Base-by-base conservation (phyloP, 2,888 invertebrate genomes). In the Caenorhabditis japonica region DNA sequence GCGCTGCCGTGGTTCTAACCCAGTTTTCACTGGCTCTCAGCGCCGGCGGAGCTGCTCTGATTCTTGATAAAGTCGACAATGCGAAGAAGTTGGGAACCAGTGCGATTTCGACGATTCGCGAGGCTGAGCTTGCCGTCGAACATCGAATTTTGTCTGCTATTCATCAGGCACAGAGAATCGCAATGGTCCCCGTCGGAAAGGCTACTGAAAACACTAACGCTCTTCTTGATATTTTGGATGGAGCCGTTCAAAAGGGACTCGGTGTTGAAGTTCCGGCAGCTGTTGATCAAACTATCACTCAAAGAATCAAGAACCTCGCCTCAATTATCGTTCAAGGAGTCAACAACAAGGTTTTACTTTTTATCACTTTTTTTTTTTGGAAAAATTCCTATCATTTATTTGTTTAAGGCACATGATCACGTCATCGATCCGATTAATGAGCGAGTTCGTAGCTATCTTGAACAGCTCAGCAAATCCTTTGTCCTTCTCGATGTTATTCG, bases 161-260 rank as follows among this genome's bases (percentile, higher is more conserved):
- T 30, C 44, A 64, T 19, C 73, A 79, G 36, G 75, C 75, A 8
- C 76, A 77, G 39, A 25, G 77, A 43, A 56, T 77, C 19, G 79
- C 77, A 10, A 75, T 69, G 73, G 79, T 79, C 46, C 77, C 79
- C 10, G 70, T 79, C 3, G 76, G 75, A 39, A 76, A 76, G 55
- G 30, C 55, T 3, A 10, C 73, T 1, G 79, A 79, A 41, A 75
- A 59, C 21, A 68, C 75, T 13, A 75, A 75, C 36, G 59, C 76
- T 13, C 36, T 79, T 17, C 60, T 79, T 19, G 79, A 79, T 44
- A 71, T 79, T 60, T 47, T 75, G 27, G 68, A 72, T 39, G 73
- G 58, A 7, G 66, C 70, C 1, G 64, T 79, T 15, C 71, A 77
- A 34, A 69, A 64, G n/a, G 62, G 73, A 27, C 44, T 79, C 27